phyloP scores from a whole-genome alignment of 2,113 vertebrate genomes.

The Argyrosomus japonicus region DNA sequence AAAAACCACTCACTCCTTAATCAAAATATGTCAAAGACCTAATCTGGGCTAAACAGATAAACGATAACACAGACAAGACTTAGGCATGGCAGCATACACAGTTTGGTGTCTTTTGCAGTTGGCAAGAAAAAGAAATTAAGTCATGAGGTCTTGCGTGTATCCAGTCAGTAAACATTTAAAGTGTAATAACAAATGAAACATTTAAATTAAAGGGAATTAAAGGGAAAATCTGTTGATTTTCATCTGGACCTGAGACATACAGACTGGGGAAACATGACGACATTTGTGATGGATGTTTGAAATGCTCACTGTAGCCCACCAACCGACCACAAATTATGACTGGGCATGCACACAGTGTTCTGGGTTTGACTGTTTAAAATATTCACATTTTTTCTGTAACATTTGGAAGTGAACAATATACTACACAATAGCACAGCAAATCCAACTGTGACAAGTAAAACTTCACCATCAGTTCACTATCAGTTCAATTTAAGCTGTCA shows the following conservation, averaged over 20 bases:
- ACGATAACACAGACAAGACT: neutral
- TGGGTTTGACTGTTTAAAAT: too few relatives aligned
- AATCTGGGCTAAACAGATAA: neutral
- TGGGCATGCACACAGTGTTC: too few relatives aligned
- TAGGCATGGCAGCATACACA: neutral
- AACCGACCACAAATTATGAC: too few relatives aligned
- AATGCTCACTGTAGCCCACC: too few relatives aligned
- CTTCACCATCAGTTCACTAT: neutral
- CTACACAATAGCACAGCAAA: too few relatives aligned
- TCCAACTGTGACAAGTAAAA: neutral
- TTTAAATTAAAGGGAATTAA: neutral
- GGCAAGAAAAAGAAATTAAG: neutral
- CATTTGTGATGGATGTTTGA: too few relatives aligned
- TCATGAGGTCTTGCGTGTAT: neutral
- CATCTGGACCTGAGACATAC: too few relatives aligned
- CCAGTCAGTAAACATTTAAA: too few relatives aligned
- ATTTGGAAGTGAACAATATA: too few relatives aligned
- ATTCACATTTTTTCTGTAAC: too few relatives aligned
- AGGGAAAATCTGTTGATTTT: neutral
- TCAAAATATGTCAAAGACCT: constrained; percentile 5
- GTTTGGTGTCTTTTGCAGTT: neutral
- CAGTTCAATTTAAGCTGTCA: neutral
- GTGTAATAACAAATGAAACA: neutral
- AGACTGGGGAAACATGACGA: too few relatives aligned
- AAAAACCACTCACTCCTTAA: neutral